Evolutionary conservation across 2,888 invertebrate genomes (phyloP).

Genomic region (Arrhopalites spinosus): DNA sequence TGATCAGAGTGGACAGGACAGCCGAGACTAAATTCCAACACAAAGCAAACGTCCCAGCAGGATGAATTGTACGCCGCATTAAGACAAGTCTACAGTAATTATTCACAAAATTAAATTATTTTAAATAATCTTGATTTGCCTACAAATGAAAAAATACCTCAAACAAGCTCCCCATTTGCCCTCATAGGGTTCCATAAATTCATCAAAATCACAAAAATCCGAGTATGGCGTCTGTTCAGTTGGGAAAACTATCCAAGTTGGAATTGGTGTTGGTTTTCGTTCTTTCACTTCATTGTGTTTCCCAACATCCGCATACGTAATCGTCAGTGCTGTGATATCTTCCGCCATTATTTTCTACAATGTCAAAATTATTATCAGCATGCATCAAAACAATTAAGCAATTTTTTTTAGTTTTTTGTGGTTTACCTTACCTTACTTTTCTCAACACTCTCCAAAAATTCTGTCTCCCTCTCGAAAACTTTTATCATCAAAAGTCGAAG

Average conservation of each 20-base stretch:
- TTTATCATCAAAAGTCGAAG: too few relatives aligned
- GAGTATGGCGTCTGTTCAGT: not conserved
- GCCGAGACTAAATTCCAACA: conserved; percentile 47
- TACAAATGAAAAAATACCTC: not conserved
- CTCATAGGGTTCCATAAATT: conserved; percentile 44
- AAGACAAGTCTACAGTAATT: conserved; percentile 41
- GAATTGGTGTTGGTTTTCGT: conserved; percentile 33
- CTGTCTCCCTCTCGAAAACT: conserved; percentile 41
- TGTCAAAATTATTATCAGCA: not conserved
- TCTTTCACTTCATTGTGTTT: not conserved
- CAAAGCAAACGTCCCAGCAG: conserved; percentile 51
- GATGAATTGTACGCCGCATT: conserved; percentile 47
- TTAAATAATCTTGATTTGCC: not conserved
- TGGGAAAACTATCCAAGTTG: conserved; percentile 46
- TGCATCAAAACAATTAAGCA: not conserved
- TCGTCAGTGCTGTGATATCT: not conserved
- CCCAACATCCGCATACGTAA: conserved; percentile 35
- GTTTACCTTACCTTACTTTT: conserved; percentile 39
- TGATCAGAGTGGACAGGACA: conserved; percentile 37
- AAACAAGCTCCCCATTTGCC: conserved; percentile 6
- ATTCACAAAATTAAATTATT: not conserved
- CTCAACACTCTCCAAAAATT: conserved; percentile 40
- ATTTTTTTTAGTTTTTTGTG: not conserved
- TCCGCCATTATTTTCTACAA: conserved; percentile 9
- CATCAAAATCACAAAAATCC: conserved; percentile 39